Conservation (phyloP, 2,888 invertebrate species). For the Drosophila borborema region DNA sequence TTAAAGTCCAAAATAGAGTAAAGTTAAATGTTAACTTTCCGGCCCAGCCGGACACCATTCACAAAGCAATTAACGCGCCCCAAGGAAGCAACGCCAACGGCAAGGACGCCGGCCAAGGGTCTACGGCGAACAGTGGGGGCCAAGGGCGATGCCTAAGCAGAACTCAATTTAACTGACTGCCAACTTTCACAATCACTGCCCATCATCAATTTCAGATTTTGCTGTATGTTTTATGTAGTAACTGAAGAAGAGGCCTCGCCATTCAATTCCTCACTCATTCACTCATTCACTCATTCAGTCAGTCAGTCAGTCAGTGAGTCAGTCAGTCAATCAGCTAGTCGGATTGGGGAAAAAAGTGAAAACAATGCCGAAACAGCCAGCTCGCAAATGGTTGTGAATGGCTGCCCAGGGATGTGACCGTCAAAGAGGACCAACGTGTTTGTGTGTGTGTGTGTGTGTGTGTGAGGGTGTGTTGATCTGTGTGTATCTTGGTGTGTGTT, state of each 20-base stretch:
- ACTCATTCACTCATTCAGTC: conserved; percentile 21
- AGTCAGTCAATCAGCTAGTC: conserved; percentile 20
- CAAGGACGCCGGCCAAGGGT: conserved; percentile 16
- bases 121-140: neutral
- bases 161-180: conserved; percentile 80
- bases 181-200: conserved; percentile 81
- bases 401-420: conserved; percentile 61
- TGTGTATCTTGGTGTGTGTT: conserved; percentile 67
- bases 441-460: conserved; percentile 53
- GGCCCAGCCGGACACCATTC: conserved; percentile 80
- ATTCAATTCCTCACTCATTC: conserved; percentile 9
- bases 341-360: conserved; percentile 67
- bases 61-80: conserved; percentile 80
- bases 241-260: conserved; percentile 36
- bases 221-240: conserved; percentile 79
- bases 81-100: conserved; percentile 45
- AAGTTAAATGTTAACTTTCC: conserved; percentile 79
- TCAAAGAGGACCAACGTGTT: conserved; percentile 27
- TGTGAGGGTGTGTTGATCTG: too few species aligned
- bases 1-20: conserved; percentile 80
- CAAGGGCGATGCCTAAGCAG: conserved; percentile 50
- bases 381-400: conserved; percentile 67
- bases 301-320: conserved; percentile 41
- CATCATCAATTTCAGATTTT: conserved; percentile 81
- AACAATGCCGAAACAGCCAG: conserved; percentile 66